Evolutionary conservation across 2,888 invertebrate species (phyloP), one percentile per base, ranked within the genome.

Genomic region (Ypsolopha scabrella): DNA sequence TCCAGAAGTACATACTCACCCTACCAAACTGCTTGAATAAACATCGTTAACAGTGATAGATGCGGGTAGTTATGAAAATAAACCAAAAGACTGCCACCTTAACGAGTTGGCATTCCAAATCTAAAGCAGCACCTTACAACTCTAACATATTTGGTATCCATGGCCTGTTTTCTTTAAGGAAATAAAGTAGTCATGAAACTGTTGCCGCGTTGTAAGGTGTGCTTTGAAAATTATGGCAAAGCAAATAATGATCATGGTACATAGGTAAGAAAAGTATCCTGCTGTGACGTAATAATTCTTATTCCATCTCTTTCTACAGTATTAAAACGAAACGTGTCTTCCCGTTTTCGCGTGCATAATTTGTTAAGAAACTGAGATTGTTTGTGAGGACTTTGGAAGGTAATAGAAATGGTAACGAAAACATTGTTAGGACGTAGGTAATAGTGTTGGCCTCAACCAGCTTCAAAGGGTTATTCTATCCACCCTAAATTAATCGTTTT

Each of bases 31-130:
- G 80, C 78, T 85, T 85, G 82, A 83, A 83, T 83, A 85, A 83
- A 85, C 85, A 83, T 85, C 83, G 83, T 83, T 83, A 85, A 83
- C 85, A 80, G 80, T 85, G 85, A 85, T 83, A 83, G 85, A 85
- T 85, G 80, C 72, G 75, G 75, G 76, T 83, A 78, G 80, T 82
- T 83, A 82, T 75, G 81, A 81, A 83, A 83, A 85, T 83, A 83
- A 83, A 85, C 78, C 74, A 83, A 80, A 78, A 80, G 70, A 72
- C 67, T 62, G 60, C 60, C 58, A 60, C 64, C 71, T 71, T 83
- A 83, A 85, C 85, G 83, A 85, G 81, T 64, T 70, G 57, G 57
- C 57, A 60, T 65, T 71, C n/a, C 41, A 49, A 37, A 24, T 24
- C 24, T 24, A 24, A 24, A 24, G 2, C 24, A 24, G 4, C 24